Base-by-base conservation (phyloP, 2,888 invertebrate genomes). In the Drosophila borealis region DNA sequence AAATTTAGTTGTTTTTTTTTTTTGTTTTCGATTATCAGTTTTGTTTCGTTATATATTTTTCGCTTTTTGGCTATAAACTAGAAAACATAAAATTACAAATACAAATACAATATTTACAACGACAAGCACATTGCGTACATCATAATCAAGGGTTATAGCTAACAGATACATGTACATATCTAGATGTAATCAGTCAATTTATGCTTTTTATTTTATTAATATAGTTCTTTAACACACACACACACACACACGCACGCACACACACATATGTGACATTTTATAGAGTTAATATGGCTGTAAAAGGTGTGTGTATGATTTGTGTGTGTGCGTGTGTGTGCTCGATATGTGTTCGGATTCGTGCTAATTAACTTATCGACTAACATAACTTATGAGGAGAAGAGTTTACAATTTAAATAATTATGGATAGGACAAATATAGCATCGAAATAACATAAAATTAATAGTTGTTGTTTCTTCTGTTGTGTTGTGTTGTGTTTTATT, bases 231-330 rank as follows among this genome's bases (percentile, higher is more conserved):
- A 45, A 34, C 41, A 2, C 29, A 8, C 29, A 8, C 29, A 29
- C 29, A 29, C 2, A 8, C 36, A 13, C 36, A 0, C 36, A 34
- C 37, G 11, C 50, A 37, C 37, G 17, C 17, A 25, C 19, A 41
- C 48, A 17, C 49, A 62, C 61, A 70, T 56, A 67, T 56, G 54
- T 68, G 74, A 80, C 68, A 67, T 69, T 75, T 71, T 59, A 72
- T 81, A 70, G 81, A 88, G 74, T 81, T 88, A 83, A 88, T 88
- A 88, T 83, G 82, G 88, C 88, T 88, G 82, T 59, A 75, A 67
- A 39, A 49, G 60, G 48, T 66, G 61, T 67, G 65, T 63, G 29
- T 29, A 8, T 29, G 29, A 2, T 8, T 8, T 8, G 8, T 29
- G 69, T 49, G 80, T 37, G 51, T 55, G 62, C 33, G 49, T 53